phyloP scores from a whole-genome alignment of 2,113 vertebrate species.

The Microcebus ravelobensis region DNA sequence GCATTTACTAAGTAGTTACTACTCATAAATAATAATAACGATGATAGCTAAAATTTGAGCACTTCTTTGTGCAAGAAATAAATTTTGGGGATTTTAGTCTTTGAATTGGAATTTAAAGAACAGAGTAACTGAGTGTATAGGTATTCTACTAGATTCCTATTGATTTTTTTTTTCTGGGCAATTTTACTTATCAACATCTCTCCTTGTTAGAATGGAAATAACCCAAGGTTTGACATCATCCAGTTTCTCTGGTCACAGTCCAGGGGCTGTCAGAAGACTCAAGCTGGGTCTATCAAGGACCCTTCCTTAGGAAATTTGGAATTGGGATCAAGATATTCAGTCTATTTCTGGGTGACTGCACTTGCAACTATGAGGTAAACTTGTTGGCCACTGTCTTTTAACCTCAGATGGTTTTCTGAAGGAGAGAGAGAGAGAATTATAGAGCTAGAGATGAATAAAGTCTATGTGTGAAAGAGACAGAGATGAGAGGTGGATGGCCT shows the following conservation, averaged over 20 bases:
- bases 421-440: background rate
- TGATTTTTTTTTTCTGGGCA: background rate
- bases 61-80: background rate
- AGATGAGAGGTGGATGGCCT: background rate
- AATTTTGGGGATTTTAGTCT: background rate
- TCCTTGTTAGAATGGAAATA: background rate
- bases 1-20: background rate
- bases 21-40: background rate
- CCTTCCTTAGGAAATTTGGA: conserved; percentile 15
- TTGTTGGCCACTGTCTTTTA: background rate
- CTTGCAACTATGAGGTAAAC: background rate
- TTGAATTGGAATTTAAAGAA: background rate
- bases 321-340: background rate
- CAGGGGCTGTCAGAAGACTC: background rate
- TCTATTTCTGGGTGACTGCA: background rate
- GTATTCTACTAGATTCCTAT: background rate
- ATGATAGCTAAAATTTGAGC: background rate
- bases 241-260: background rate
- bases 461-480: background rate
- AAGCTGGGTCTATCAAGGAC: background rate
- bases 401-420: background rate
- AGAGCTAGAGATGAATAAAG: background rate
- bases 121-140: background rate
- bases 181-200: background rate
- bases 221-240: background rate